Percentiles rank a stretch among this genome's conserved stretches.
phyloP scores from a whole-genome alignment of 2,888 invertebrate genomes.

The Drosophila infuscata region DNA sequence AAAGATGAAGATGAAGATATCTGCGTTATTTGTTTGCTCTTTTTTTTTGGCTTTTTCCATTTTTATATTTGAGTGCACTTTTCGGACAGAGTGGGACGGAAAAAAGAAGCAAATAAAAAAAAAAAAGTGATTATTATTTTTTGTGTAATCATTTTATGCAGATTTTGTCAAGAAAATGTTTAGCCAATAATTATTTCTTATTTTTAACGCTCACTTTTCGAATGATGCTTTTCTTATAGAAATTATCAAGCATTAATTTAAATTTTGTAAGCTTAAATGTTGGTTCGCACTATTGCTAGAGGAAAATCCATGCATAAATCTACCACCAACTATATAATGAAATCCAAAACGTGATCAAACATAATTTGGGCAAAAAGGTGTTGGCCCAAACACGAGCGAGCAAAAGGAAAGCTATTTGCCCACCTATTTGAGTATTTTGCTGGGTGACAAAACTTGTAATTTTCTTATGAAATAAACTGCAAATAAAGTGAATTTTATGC shows the following conservation, averaged over 20 bases:
- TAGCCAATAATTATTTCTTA: background rate
- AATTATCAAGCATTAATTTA: background rate
- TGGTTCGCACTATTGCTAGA: background rate
- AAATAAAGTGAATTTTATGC: constrained; percentile 79
- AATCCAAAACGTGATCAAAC: constrained; percentile 76
- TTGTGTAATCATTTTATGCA: no score
- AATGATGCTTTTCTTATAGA: background rate
- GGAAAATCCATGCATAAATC: constrained; percentile 12
- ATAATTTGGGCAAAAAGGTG: constrained; percentile 73
- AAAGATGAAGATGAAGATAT: constrained; percentile 42
- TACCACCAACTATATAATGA: constrained; percentile 27
- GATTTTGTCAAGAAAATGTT: background rate
- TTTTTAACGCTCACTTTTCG: no score
- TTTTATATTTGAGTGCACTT: constrained; percentile 55
- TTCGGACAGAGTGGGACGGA: background rate
- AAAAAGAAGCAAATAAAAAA: no score
- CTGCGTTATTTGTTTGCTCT: constrained; percentile 35
- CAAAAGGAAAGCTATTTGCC: constrained; percentile 47
- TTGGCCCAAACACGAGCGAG: constrained; percentile 17
- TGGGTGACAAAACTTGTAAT: constrained; percentile 56
- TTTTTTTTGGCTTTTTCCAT: constrained; percentile 1
- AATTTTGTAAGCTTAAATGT: background rate
- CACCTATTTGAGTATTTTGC: constrained; percentile 4
- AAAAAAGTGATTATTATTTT: background rate
- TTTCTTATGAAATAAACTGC: constrained; percentile 78